Percentiles rank a stretch among this genome's conserved stretches.
Evolutionary conservation across 2,888 invertebrate genomes (phyloP).

Genomic region (Gymnoscelis rufifasciata): DNA sequence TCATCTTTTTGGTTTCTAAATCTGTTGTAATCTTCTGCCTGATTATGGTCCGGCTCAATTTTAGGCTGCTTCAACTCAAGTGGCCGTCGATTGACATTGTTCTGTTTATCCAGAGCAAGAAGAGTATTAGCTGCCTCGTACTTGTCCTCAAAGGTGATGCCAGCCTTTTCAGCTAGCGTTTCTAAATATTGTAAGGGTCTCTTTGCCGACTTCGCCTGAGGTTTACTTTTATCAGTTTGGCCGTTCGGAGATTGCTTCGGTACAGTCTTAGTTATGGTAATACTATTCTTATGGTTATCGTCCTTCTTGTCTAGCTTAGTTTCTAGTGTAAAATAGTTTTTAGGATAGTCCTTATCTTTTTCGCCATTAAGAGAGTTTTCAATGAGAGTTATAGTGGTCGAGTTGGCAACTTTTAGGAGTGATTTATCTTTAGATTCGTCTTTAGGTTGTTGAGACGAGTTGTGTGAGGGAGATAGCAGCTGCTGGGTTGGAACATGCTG

Average conservation of each 20-base stretch:
- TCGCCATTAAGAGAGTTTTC: constrained; percentile 62
- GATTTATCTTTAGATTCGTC: constrained; percentile 67
- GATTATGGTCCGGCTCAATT: constrained; percentile 56
- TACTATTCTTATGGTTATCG: constrained; percentile 74
- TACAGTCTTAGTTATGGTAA: constrained; percentile 67
- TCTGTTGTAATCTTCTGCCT: constrained; percentile 57
- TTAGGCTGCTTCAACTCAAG: constrained; percentile 63
- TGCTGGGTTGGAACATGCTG: constrained; percentile 69
- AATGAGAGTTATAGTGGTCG: constrained; percentile 68
- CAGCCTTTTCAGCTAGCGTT: constrained; percentile 85
- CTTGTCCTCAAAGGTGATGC: constrained; percentile 86
- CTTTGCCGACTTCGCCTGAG: constrained; percentile 50
- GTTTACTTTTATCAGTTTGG: constrained; percentile 55
- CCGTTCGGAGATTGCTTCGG: constrained; percentile 57
- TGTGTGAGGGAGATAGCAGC: constrained; percentile 56
- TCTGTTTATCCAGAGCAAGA: constrained; percentile 82
- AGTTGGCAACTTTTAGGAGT: constrained; percentile 62
- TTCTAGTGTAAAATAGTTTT: constrained; percentile 69
- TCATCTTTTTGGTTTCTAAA: constrained; percentile 69
- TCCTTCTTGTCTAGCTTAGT: constrained; percentile 70
- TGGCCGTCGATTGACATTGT: constrained; percentile 66
- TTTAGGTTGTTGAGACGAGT: constrained; percentile 47
- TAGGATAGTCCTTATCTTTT: constrained; percentile 67
- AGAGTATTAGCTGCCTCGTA: constrained; percentile 84
- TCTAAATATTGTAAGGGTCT: constrained; percentile 83